These are phyloP conservation scores for Malaclemys terrapin DNA, from an alignment of 2,113 vertebrate species.

Conservation along the genomic window DNA sequence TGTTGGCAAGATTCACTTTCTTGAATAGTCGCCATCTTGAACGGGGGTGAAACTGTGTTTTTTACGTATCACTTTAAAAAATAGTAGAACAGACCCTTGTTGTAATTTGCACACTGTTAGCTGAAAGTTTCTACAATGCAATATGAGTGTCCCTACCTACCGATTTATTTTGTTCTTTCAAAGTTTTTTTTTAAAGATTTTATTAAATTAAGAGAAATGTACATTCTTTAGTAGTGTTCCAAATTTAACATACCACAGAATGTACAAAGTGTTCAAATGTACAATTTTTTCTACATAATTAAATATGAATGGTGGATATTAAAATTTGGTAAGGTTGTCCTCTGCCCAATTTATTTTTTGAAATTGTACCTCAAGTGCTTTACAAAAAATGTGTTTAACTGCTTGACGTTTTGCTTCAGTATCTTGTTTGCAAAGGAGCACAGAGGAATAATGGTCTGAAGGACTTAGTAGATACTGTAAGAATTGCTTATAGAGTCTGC, in stretches of 20 bases:
- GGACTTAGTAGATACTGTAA: neutral
- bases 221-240: neutral
- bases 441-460: neutral
- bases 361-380: neutral
- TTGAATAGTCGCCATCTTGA: neutral
- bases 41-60: neutral
- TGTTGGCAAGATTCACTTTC: neutral
- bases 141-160: rapidly evolving
- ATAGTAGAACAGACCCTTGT: neutral
- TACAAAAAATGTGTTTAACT: neutral
- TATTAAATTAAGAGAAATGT: neutral
- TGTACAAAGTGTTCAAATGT: neutral
- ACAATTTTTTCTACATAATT: neutral
- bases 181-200: neutral
- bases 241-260: neutral
- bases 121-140: neutral
- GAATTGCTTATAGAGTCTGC: neutral
- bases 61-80: neutral
- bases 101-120: neutral
- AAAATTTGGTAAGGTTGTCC: neutral
- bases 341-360: neutral
- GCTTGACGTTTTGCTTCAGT: neutral
- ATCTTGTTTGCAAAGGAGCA: neutral
- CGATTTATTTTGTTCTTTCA: neutral
- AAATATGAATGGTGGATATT: neutral